phyloP scores from a whole-genome alignment of 2,888 invertebrate species.

The Phragmatobia fuliginosa region DNA sequence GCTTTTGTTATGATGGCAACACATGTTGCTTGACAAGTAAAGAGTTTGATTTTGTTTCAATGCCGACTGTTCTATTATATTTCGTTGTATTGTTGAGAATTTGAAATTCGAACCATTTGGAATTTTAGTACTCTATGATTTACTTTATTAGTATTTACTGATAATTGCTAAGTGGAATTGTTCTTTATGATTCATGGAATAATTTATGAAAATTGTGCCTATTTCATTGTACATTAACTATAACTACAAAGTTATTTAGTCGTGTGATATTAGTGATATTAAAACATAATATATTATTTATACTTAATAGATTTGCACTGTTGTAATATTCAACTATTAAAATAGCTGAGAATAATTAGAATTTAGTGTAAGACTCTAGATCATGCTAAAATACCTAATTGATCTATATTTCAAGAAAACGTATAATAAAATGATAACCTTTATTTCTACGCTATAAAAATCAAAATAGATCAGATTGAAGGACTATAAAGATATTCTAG shows the following conservation, averaged over 20 bases:
- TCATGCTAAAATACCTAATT: no score
- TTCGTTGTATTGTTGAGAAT: neutral
- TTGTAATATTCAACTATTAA: neutral
- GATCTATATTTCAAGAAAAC: no score
- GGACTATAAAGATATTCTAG: neutral
- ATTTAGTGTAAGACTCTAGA: neutral
- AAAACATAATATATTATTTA: neutral
- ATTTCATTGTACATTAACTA: neutral
- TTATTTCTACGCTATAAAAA: neutral
- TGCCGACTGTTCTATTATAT: slow-evolving; percentile 21
- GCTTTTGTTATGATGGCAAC: slow-evolving; percentile 50
- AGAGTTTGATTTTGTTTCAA: slow-evolving; percentile 34
- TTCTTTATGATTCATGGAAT: neutral
- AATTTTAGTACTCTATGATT: neutral
- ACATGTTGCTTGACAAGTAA: slow-evolving; percentile 46
- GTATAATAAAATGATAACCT: neutral
- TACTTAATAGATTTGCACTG: no score
- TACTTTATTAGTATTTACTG: neutral
- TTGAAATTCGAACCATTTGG: neutral
- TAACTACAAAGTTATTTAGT: neutral
- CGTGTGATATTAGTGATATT: neutral
- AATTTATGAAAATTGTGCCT: slow-evolving; percentile 4
- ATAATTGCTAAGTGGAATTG: neutral
- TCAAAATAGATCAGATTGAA: neutral
- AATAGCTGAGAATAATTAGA: neutral